These are phyloP conservation scores for Perccottus glenii DNA, from an alignment of 2,113 vertebrate genomes.

Conservation along the genomic window DNA sequence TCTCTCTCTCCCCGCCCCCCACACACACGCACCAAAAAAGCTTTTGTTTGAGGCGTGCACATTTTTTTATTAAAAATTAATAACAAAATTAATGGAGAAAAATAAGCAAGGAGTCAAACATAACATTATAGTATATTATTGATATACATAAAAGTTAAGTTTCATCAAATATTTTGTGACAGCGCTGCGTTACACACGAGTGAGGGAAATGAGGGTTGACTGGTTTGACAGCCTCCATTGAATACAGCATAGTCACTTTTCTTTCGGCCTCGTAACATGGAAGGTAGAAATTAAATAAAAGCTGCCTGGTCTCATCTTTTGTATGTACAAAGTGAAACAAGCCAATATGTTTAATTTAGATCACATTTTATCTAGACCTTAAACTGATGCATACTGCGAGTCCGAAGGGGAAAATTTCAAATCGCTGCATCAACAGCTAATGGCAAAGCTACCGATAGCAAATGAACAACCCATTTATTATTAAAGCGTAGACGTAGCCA, in stretches of 20 bases:
- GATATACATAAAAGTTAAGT: not conserved
- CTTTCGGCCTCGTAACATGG: not conserved
- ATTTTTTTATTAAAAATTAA: no score
- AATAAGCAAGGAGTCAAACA: no score
- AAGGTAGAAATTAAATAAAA: not conserved
- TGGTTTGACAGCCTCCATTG: constrained; percentile 6
- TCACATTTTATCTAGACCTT: not conserved
- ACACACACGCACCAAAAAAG: no score
- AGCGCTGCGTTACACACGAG: not conserved
- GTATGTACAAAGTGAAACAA: not conserved
- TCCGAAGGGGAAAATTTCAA: not conserved
- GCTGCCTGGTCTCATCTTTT: no score
- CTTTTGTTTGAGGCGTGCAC: no score
- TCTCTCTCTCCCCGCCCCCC: no score
- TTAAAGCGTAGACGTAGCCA: not conserved
- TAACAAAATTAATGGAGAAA: no score
- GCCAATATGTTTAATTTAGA: not conserved
- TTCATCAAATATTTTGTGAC: not conserved
- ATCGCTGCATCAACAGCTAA: not conserved
- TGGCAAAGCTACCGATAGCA: not conserved
- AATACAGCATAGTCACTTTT: not conserved
- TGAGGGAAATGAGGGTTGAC: not conserved
- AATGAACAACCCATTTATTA: not conserved
- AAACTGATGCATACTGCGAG: not conserved
- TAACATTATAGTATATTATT: no score